These are phyloP conservation scores for Cantharis rufa DNA, from an alignment of 2,888 invertebrate species.

Conservation along the genomic window DNA sequence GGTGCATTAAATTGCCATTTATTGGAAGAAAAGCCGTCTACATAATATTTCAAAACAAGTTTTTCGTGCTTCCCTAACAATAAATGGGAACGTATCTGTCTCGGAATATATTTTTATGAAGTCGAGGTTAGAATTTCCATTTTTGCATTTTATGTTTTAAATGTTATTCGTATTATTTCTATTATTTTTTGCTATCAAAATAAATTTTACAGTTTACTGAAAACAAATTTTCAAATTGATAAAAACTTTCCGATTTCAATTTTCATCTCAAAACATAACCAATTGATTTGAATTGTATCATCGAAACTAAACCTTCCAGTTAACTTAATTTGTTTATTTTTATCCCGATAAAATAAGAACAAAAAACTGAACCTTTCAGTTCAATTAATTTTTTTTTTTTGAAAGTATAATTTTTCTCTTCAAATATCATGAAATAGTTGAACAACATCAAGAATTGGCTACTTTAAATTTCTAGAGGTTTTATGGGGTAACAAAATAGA, in stretches of 20 bases:
- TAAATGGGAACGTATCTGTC: conserved; percentile 27
- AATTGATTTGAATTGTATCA: neutral
- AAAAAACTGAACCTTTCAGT: neutral
- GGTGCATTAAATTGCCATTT: neutral
- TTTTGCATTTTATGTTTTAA: conserved; percentile 25
- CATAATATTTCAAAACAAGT: conserved; percentile 5
- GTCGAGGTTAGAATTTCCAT: conserved; percentile 26
- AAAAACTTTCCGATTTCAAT: neutral
- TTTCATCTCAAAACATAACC: neutral
- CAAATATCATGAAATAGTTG: neutral
- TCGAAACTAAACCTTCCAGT: neutral
- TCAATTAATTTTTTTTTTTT: neutral
- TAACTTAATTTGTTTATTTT: too few relatives aligned
- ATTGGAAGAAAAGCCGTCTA: neutral
- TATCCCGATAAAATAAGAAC: too few relatives aligned
- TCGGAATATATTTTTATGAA: conserved; percentile 30
- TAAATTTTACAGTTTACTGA: neutral
- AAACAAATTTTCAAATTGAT: neutral
- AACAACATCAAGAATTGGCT: neutral
- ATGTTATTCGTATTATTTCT: neutral
- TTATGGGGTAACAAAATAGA: conserved; percentile 31
- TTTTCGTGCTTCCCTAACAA: conserved; percentile 28
- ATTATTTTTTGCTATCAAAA: neutral
- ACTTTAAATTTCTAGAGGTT: conserved; percentile 11
- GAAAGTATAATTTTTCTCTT: neutral